Evolutionary conservation across 2,797 vertebrate genomes (phyloP).

Genomic region (Danio jaintianensis): DNA sequence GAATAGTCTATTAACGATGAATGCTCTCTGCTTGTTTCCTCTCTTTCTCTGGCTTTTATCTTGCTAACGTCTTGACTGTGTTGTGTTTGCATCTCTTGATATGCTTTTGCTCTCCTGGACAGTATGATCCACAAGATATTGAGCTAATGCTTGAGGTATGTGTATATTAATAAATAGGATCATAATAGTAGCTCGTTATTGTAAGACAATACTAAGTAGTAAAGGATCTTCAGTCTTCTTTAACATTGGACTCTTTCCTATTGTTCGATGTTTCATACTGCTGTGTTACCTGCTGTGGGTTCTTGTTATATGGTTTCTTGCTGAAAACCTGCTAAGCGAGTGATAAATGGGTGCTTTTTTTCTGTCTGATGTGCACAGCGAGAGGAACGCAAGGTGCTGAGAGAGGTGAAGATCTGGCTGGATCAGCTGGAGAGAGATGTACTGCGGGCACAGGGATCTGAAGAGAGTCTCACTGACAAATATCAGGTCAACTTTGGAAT

Average conservation of each 20-base stretch:
- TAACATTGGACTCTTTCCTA: background rate
- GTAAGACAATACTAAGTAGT: background rate
- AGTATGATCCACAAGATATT: slow-evolving; percentile 85
- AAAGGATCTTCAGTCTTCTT: slow-evolving; percentile 6
- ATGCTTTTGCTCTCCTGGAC: slow-evolving; percentile 77
- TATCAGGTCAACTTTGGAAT: slow-evolving; percentile 85
- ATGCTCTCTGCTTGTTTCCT: slow-evolving; percentile 42
- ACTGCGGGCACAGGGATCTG: slow-evolving; percentile 85
- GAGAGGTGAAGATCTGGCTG: slow-evolving; percentile 93
- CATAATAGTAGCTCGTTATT: background rate
- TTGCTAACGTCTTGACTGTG: slow-evolving; percentile 70
- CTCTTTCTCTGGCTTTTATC: slow-evolving; percentile 57
- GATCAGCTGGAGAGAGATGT: slow-evolving; percentile 96
- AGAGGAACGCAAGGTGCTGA: slow-evolving; percentile 89
- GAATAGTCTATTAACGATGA: slow-evolving; percentile 53
- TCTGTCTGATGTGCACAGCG: slow-evolving; percentile 75
- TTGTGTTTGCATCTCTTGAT: slow-evolving; percentile 78
- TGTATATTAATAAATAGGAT: slow-evolving; percentile 21
- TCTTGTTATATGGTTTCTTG: slow-evolving; percentile 47
- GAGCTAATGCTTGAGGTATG: slow-evolving; percentile 86
- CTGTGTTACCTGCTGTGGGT: slow-evolving; percentile 30
- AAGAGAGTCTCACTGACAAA: slow-evolving; percentile 90
- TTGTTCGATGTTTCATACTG: slow-evolving; percentile 12
- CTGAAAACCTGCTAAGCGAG: background rate
- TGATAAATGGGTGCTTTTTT: slow-evolving; percentile 9